A percentile compares a stretch with the other conserved stretches of the same genome.
phyloP scores from a whole-genome alignment of 2,888 invertebrate genomes.

The Dicyrtomina minuta region DNA sequence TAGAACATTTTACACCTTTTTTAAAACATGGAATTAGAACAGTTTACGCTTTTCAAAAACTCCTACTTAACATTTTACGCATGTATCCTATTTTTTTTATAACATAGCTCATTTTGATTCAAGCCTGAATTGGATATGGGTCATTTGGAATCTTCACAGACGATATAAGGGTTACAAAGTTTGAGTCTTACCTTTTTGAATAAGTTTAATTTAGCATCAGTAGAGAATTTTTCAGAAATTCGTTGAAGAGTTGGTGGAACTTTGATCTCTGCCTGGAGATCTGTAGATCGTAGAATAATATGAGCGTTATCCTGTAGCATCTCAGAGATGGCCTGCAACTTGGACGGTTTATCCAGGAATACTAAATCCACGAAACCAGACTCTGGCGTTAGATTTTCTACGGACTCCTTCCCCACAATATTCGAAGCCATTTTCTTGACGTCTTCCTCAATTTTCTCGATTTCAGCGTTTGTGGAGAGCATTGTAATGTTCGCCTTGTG shows the following conservation, averaged over 20 bases:
- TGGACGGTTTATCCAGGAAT: conserved; percentile 6
- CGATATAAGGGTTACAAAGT: too few relatives aligned
- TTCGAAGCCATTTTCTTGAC: conserved; percentile 3
- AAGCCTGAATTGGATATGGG: too few relatives aligned
- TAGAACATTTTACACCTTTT: too few relatives aligned
- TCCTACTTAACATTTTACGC: too few relatives aligned
- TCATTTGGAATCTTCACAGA: too few relatives aligned
- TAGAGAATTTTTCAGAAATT: conserved; percentile 65
- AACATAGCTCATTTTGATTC: too few relatives aligned
- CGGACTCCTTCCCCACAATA: conserved; percentile 12
- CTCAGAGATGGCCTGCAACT: conserved; percentile 3
- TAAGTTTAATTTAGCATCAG: too few relatives aligned
- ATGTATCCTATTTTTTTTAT: too few relatives aligned
- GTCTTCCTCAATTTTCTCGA: conserved; percentile 11
- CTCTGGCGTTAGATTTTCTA: conserved; percentile 20
- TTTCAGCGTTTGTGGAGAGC: background rate
- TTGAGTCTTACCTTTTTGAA: too few relatives aligned
- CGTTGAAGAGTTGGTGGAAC: background rate
- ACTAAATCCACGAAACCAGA: conserved; percentile 11
- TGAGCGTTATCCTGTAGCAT: conserved; percentile 14
- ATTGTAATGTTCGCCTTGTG: too few relatives aligned
- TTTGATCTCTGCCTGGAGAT: background rate
- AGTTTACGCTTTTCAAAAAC: too few relatives aligned
- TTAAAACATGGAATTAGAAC: too few relatives aligned
- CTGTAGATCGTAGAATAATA: conserved; percentile 9